Conservation (phyloP, 1,140 invertebrate genomes). For the Rhopalosiphum padi region DNA sequence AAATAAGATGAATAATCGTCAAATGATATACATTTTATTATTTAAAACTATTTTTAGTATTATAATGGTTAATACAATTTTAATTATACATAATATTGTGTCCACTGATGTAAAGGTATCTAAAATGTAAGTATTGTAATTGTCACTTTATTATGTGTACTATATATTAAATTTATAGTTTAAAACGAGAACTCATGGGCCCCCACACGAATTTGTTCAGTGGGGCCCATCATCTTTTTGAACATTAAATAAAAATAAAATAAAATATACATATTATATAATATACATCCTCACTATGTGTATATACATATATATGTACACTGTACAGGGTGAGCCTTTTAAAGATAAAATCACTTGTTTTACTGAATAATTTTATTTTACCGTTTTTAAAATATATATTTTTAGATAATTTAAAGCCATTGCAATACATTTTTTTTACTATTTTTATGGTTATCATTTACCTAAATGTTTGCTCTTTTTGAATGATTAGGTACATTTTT, state of each 20-base stretch:
- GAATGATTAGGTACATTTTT: neutral
- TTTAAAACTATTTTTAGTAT: neutral
- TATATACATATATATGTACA: neutral
- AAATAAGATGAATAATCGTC: neutral
- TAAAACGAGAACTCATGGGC: too few species aligned
- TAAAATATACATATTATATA: too few species aligned
- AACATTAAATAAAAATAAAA: too few species aligned
- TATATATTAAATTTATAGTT: too few species aligned
- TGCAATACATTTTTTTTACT: neutral
- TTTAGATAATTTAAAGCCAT: neutral
- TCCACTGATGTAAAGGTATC: neutral
- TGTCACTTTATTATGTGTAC: too few species aligned
- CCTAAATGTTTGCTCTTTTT: neutral
- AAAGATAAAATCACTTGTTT: too few species aligned
- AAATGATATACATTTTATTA: neutral
- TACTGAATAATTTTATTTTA: too few species aligned
- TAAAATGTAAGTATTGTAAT: too few species aligned
- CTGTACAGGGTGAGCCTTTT: neutral
- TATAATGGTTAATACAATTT: neutral
- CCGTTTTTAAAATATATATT: neutral
- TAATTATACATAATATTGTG: neutral
- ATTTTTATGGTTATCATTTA: neutral
- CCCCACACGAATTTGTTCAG: too few species aligned
- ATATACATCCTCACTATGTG: neutral
- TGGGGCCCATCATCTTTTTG: too few species aligned